phyloP scores from a whole-genome alignment of 1,140 invertebrate genomes.

The Xylocopa sonorina region DNA sequence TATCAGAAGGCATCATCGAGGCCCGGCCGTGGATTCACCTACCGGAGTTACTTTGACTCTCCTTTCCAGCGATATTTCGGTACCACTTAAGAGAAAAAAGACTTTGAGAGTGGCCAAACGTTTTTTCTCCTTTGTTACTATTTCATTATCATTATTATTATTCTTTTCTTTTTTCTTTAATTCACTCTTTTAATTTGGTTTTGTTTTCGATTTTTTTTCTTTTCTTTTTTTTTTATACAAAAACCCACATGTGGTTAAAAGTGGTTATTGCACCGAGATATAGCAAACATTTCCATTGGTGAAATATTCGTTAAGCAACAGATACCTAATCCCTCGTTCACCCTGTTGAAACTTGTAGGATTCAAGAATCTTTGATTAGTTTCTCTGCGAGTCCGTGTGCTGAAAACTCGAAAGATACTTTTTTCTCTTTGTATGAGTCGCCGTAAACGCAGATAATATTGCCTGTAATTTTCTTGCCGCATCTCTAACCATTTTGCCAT shows the following conservation, averaged over 20 bases:
- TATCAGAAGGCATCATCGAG: constrained; percentile 78
- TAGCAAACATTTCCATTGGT: background rate
- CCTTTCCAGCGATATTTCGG: constrained; percentile 93
- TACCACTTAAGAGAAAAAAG: constrained; percentile 79
- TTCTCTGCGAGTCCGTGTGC: background rate
- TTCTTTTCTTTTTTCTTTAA: constrained; percentile 38
- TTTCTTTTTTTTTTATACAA: background rate
- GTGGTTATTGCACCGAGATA: background rate
- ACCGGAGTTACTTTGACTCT: constrained; percentile 91
- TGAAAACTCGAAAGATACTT: constrained; percentile 28
- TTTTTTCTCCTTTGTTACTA: constrained; percentile 43
- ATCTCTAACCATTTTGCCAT: constrained; percentile 33
- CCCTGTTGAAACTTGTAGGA: constrained; percentile 9
- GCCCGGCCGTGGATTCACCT: constrained; percentile 84
- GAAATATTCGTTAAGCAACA: background rate
- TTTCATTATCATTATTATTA: constrained; percentile 45
- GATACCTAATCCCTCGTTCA: background rate
- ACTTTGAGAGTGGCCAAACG: constrained; percentile 60
- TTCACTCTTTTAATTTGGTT: constrained; percentile 18
- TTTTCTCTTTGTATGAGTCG: constrained; percentile 35
- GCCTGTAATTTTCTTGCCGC: constrained; percentile 41
- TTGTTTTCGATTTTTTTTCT: background rate
- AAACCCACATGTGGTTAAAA: background rate
- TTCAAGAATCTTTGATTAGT: background rate
- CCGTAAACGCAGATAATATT: constrained; percentile 42